A percentile compares a stretch with the other conserved stretches of the same genome.
These are phyloP conservation scores for Ernsta delagoae DNA, from an alignment of 2,888 invertebrate species.

Conservation along the genomic window DNA sequence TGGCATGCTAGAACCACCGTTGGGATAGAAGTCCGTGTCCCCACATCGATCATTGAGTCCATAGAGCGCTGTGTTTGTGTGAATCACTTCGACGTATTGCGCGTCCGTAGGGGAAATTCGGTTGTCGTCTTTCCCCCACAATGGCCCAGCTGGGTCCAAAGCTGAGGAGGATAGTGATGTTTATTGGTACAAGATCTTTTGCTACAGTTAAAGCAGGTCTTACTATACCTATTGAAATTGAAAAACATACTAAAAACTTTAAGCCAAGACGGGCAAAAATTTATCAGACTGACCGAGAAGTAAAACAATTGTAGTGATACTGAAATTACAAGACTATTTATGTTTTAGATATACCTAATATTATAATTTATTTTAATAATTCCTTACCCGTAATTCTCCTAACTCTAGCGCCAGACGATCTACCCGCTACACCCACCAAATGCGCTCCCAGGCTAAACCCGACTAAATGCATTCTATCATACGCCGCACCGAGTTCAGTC, in stretches of 20 bases:
- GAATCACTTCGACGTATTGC: slow-evolving; percentile 71
- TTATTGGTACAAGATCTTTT: too few relatives aligned
- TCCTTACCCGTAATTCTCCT: slow-evolving; percentile 65
- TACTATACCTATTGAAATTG: too few relatives aligned
- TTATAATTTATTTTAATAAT: too few relatives aligned
- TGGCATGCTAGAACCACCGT: slow-evolving; percentile 65
- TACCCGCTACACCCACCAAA: slow-evolving; percentile 67
- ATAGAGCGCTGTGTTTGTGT: slow-evolving; percentile 61
- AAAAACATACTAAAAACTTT: too few relatives aligned
- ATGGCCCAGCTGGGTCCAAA: slow-evolving; percentile 72
- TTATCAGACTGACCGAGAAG: too few relatives aligned
- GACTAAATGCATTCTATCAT: slow-evolving; percentile 64
- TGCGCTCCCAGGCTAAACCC: slow-evolving; percentile 79
- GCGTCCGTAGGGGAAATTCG: slow-evolving; percentile 58
- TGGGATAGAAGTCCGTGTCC: slow-evolving; percentile 68
- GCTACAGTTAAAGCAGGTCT: too few relatives aligned
- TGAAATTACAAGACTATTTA: too few relatives aligned
- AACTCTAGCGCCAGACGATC: slow-evolving; percentile 54
- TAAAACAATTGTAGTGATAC: too few relatives aligned
- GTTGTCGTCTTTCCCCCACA: slow-evolving; percentile 55
- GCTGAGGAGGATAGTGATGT: slow-evolving; percentile 48
- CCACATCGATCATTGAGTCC: slow-evolving; percentile 61
- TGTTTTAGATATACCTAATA: too few relatives aligned
- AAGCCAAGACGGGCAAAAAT: too few relatives aligned
- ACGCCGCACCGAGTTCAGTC: slow-evolving; percentile 40